These are phyloP conservation scores for Mactromeris polynyma DNA, from an alignment of 2,888 invertebrate species.

Conservation along the genomic window DNA sequence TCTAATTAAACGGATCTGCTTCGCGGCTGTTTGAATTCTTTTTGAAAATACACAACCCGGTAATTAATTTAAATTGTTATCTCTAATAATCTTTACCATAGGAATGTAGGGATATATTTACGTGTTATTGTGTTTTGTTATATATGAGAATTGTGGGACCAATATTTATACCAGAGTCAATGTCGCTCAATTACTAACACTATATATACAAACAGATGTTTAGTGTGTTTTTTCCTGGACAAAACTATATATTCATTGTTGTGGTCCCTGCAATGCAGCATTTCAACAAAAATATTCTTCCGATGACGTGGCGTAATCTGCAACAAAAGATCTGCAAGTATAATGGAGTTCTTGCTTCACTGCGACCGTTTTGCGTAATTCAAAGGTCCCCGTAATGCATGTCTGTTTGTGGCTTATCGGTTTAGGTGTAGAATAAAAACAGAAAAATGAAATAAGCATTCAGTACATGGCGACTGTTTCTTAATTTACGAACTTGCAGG, in stretches of 20 bases:
- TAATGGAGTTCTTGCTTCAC: too few relatives aligned
- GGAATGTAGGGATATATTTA: slow-evolving; percentile 16
- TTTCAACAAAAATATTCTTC: background rate
- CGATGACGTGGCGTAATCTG: background rate
- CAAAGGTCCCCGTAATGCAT: too few relatives aligned
- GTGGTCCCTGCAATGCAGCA: background rate
- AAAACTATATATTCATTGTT: background rate
- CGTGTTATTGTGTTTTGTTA: background rate
- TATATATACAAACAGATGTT: background rate
- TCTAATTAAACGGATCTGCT: slow-evolving; percentile 39
- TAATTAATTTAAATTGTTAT: slow-evolving; percentile 56
- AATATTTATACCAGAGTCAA: background rate
- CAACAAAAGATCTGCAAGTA: background rate
- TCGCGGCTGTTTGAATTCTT: slow-evolving; percentile 25
- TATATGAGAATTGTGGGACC: slow-evolving; percentile 26
- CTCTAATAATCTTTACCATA: slow-evolving; percentile 23
- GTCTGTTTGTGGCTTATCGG: too few relatives aligned
- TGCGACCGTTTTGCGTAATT: too few relatives aligned
- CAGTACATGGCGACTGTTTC: too few relatives aligned
- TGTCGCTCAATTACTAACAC: background rate
- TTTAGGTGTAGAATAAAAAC: too few relatives aligned
- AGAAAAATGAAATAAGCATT: too few relatives aligned
- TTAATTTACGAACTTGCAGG: too few relatives aligned
- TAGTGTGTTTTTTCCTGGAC: background rate
- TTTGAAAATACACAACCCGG: slow-evolving; percentile 46